Evolutionary conservation across 1,140 invertebrate species (phyloP), one percentile per base, ranked within the genome.

Genomic region (Drosophila busckii): DNA sequence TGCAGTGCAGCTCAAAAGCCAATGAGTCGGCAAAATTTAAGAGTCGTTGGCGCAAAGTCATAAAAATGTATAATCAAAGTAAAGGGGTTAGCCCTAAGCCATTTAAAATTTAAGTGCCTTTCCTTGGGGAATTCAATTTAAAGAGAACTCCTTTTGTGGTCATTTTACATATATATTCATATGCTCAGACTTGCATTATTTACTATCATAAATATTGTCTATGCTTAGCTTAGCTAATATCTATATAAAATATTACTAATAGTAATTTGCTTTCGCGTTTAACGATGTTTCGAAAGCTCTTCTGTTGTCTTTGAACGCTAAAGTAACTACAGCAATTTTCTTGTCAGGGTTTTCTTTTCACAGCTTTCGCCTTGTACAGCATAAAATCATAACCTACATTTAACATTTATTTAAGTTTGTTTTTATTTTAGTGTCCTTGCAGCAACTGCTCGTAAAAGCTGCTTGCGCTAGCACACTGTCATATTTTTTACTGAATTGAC

Each of bases 21-120:
- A 80, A 80, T 80, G 73, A 80, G 75, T 80, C 58, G 75, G 68
- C 75, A 82, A 65, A 80, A 80, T 82, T 80, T 80, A 80, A 82
- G 53, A 62, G 40, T 63, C 50, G 44, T 46, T 40, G 45, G 34
- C 59, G 35, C 45, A 54, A 46, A 73, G 73, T 73, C 63, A 80
- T 80, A 69, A 78, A 76, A 78, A 61, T 54, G 50, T 38, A 15
- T 31, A 50, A 38, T 31, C n/a, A 48, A 76, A 34, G 60, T 46
- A 40, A 80, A 80, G 64, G 73, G 45, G 17, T 32, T 54, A 19
- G 31, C 55, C 41, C 19, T 45, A 16, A 20, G 59, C 54, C 75
- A 69, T 82, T 73, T 80, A 73, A 80, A 82, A 73, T 69, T 73
- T 73, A 73, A 82, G 75, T 67, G 48, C 54, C 71, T 44, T 32